phyloP scores from a whole-genome alignment of 2,888 invertebrate species.

The Drosophila emarginata region DNA sequence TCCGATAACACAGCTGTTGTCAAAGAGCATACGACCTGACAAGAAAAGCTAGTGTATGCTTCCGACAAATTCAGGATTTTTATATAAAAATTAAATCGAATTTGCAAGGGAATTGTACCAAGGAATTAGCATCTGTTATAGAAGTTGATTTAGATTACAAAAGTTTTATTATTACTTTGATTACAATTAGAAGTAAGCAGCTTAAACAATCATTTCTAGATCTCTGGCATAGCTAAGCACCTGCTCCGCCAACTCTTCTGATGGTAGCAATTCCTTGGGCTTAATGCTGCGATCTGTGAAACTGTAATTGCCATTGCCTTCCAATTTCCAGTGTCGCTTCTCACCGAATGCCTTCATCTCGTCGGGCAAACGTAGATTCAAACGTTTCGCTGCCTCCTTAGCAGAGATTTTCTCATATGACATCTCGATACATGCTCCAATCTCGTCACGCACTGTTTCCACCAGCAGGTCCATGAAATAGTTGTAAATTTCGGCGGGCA shows the following conservation, averaged over 20 bases:
- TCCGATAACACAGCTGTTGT: too few relatives aligned
- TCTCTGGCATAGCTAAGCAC: conserved; percentile 98
- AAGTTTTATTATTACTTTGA: conserved; percentile 14
- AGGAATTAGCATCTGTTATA: not conserved
- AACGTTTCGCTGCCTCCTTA: conserved; percentile 93
- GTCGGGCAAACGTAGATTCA: conserved; percentile 91
- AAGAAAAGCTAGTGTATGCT: too few relatives aligned
- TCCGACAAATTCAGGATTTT: too few relatives aligned
- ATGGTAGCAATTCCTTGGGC: conserved; percentile 91
- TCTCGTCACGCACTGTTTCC: conserved; percentile 97
- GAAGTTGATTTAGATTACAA: conserved; percentile 1
- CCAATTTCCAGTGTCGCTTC: conserved; percentile 93
- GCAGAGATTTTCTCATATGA: conserved; percentile 95
- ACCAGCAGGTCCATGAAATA: conserved; percentile 98
- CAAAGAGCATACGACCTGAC: too few relatives aligned
- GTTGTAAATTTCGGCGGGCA: conserved; percentile 97
- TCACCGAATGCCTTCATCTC: conserved; percentile 91
- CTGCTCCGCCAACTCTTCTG: conserved; percentile 94
- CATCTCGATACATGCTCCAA: conserved; percentile 97
- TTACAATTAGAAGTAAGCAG: conserved; percentile 17
- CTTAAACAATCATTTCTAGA: conserved; percentile 99
- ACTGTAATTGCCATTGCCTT: conserved; percentile 90
- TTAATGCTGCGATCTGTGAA: conserved; percentile 91
- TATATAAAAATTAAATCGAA: too few relatives aligned
- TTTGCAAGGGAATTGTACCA: not conserved